A percentile compares a stretch with the other conserved stretches of the same genome.
phyloP scores from a whole-genome alignment of 2,888 invertebrate species.

The Noctua janthina region DNA sequence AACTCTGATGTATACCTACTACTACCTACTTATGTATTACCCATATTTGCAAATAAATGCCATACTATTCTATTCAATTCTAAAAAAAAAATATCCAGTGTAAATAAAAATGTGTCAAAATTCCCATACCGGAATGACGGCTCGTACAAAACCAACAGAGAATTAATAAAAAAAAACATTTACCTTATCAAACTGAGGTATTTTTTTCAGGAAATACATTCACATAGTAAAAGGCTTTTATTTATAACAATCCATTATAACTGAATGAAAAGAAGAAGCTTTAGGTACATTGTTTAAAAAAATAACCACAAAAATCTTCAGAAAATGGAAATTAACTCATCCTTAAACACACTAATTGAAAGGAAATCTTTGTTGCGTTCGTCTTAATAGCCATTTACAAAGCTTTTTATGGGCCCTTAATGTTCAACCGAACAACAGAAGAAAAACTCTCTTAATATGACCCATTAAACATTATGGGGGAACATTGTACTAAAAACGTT shows the following conservation, averaged over 20 bases:
- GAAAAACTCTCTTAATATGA: slow-evolving; percentile 40
- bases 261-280: not conserved
- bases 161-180: not conserved
- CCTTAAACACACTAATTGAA: slow-evolving; percentile 36
- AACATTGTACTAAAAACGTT: slow-evolving; percentile 12
- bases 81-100: not conserved
- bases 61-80: too few relatives aligned
- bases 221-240: not conserved
- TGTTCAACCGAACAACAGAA: slow-evolving; percentile 46
- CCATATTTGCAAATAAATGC: too few relatives aligned
- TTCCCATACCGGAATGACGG: not conserved
- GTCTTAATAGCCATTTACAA: slow-evolving; percentile 36
- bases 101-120: not conserved
- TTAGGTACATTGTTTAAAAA: slow-evolving; percentile 1
- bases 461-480: slow-evolving; percentile 41
- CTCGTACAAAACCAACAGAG: not conserved
- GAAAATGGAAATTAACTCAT: slow-evolving; percentile 1
- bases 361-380: slow-evolving; percentile 36
- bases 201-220: not conserved
- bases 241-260: not conserved
- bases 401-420: slow-evolving; percentile 47
- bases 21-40: too few relatives aligned
- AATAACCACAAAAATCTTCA: slow-evolving; percentile 7
- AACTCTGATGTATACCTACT: too few relatives aligned
- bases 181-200: not conserved